phyloP scores from a whole-genome alignment of 2,797 vertebrate species.

The Sebastolobus alascanus region DNA sequence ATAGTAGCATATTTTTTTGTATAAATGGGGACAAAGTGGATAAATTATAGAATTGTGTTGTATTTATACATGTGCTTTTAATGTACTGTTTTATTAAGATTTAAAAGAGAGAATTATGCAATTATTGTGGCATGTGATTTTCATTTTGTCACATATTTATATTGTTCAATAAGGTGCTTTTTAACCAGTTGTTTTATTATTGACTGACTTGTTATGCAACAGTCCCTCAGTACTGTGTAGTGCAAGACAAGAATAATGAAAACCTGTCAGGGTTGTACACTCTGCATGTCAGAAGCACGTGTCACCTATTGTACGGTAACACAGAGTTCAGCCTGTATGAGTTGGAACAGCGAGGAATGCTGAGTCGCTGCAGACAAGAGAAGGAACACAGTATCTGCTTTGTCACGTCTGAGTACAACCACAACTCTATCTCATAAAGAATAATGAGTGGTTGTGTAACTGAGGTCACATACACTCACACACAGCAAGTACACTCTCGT shows the following conservation, averaged over 20 bases:
- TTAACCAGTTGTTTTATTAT: neutral
- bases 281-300: neutral
- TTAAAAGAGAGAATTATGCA: neutral
- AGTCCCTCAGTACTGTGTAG: neutral
- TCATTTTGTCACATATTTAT: conserved; percentile 25
- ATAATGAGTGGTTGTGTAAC: neutral
- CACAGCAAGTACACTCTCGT: neutral
- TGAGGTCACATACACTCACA: neutral
- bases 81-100: conserved; percentile 24
- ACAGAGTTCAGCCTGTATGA: conserved; percentile 1
- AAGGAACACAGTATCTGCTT: conserved; percentile 13
- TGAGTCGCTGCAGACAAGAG: conserved; percentile 4
- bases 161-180: conserved; percentile 3
- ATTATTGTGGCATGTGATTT: neutral
- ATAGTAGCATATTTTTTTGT: neutral
- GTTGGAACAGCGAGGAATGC: conserved; percentile 12
- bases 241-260: conserved; percentile 1
- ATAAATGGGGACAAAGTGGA: neutral
- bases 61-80: conserved; percentile 35
- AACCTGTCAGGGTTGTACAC: neutral
- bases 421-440: conserved; percentile 36
- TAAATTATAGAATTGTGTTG: neutral
- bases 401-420: neutral
- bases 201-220: neutral
- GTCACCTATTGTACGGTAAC: neutral